Evolutionary conservation across 2,113 vertebrate species (phyloP), one percentile per base, ranked within the genome.

Genomic region (Rhagologus leucostigma): DNA sequence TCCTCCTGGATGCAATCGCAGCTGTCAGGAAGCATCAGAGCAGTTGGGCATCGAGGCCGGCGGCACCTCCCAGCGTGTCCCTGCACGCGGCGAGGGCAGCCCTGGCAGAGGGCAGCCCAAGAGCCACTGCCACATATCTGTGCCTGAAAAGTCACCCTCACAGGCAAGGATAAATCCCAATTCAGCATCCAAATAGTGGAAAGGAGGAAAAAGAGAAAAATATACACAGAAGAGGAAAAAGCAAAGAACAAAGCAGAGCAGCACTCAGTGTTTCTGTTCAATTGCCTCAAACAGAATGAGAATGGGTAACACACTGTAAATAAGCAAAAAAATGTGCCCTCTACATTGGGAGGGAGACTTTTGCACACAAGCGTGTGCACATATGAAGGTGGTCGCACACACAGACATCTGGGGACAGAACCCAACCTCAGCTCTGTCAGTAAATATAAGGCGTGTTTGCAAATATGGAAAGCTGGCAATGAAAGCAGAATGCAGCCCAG

Each of bases 1-100:
- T 60, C 68, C 73, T 92, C 59, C 83, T 50, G 59, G 56, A 46
- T n/a, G 26, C 3, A 0, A 35, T 16, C 1, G 0, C 83, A 84
- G 80, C 84, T 94, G 92, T 92, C 92, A 92, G 59, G 78, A 80
- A 77, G 74, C 71, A 94, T 84, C 78, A 71, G 86, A 92, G 92
- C 88, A 85, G 50, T 32, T 92, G 46, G n/a, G 69, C 13, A 1
- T 26, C 3, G 4, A 60, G 55, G 75, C 93, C 10, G 0, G 60
- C 26, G 17, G 55, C 76, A 24, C 9, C 76, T 57, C 29, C 0
- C 85, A 30, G 32, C 0, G 8, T 3, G 7, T 37, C 87, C 69
- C 65, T 81, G 71, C 27, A 3, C 1, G 0, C 0, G 0, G 41
- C 27, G 8, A 75, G 22, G 6, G 4, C 62, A 65, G 91, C 68